Evolutionary conservation across 2,888 invertebrate species (phyloP), one percentile per base, ranked within the genome.

Genomic region (Neoscelio sp.): DNA sequence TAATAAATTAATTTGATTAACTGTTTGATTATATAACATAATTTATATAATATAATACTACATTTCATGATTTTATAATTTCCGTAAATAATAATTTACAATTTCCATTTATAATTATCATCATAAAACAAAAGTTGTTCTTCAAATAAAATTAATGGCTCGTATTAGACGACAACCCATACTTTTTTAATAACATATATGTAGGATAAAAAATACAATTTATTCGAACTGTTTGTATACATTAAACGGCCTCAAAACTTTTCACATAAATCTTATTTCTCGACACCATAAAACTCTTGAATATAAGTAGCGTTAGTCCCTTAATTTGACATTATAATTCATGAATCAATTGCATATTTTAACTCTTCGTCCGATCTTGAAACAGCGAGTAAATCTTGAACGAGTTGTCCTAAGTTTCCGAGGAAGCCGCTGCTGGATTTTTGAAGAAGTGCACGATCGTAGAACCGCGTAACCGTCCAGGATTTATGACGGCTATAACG

Each of bases 401-500:
- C 68, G 68, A 68, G 75, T 75, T 74, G 65, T 7, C 33, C 56
- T 50, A 68, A 76, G 62, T 77, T 70, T 64, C 23, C 30, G 44
- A 30, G 44, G 60, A 60, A 58, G 56, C 46, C 30, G 44, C 40
- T 54, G 20, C 46, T 40, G 52, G 38, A 50, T 52, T 64, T 70
- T 68, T 62, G 60, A 81, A 81, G 80, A 76, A 75, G 67, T 77
- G 62, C 77, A 26, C 76, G 73, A 78, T 82, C 76, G 80, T 78
- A 77, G 77, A 78, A 78, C 52, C 82, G 76, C 82, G 84, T 82
- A 88, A 86, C 86, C 83, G 84, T 83, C 62, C 75, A 83, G 78
- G 82, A 89, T 89, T 89, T 88, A 89, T 87, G 88, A 83, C 82
- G 82, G 82, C 84, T 82, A 86, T 89, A 89, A 89, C 89, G 82